phyloP scores from a whole-genome alignment of 1,140 invertebrate species.

The Drosophila sp. region DNA sequence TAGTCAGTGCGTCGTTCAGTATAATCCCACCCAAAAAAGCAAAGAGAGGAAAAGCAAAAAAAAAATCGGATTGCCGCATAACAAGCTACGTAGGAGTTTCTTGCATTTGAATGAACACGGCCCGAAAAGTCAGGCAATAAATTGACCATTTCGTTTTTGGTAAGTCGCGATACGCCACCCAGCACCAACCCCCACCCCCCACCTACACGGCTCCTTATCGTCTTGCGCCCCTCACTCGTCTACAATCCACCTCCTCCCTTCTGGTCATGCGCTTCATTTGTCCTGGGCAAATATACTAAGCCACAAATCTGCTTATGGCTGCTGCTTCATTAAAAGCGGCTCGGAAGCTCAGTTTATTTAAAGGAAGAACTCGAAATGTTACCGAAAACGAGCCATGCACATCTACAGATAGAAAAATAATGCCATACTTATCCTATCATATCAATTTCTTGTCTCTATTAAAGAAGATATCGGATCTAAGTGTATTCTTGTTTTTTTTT shows the following conservation, averaged over 20 bases:
- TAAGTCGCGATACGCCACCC: slow-evolving; percentile 54
- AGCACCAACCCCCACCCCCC: background rate
- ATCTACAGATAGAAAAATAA: slow-evolving; percentile 1
- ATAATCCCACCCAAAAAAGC: slow-evolving; percentile 26
- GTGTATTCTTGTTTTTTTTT: too few relatives aligned
- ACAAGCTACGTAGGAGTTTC: slow-evolving; percentile 42
- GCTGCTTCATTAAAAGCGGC: slow-evolving; percentile 76
- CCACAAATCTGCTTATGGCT: slow-evolving; percentile 78
- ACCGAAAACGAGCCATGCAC: background rate
- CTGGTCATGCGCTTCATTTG: slow-evolving; percentile 56
- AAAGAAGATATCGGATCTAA: background rate
- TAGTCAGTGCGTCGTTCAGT: slow-evolving; percentile 1
- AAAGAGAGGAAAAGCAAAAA: slow-evolving; percentile 7
- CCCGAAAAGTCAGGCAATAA: slow-evolving; percentile 59
- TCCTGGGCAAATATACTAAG: slow-evolving; percentile 74
- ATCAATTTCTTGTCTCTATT: background rate
- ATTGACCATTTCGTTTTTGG: slow-evolving; percentile 75
- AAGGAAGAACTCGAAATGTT: slow-evolving; percentile 48
- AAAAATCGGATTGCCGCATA: slow-evolving; percentile 66
- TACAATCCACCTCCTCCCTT: background rate
- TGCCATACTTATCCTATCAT: background rate
- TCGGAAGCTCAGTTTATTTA: slow-evolving; percentile 63
- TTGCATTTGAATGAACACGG: slow-evolving; percentile 68
- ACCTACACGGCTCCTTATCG: background rate
- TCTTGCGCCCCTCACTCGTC: background rate